phyloP scores from a whole-genome alignment of 92 coral and sea anemone species.

The Bergia puertoricense region DNA sequence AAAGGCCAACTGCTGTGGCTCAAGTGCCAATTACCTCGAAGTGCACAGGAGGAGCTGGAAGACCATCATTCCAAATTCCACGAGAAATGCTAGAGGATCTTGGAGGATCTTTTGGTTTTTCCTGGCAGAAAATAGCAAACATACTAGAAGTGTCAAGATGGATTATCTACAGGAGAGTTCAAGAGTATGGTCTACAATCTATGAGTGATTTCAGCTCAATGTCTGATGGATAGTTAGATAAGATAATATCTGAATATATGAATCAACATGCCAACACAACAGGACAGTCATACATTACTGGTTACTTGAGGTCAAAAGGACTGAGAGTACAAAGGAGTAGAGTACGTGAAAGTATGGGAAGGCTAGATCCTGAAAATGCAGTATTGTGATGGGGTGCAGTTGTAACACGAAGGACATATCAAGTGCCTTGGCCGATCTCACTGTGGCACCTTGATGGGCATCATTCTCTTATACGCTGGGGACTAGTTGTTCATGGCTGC shows the following conservation, averaged over 20 bases:
- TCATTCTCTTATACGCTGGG: slow-evolving; percentile 56
- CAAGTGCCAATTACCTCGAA: not conserved
- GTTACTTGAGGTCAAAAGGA: slow-evolving; percentile 44
- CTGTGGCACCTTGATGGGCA: slow-evolving; percentile 57
- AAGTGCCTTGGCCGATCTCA: slow-evolving; percentile 53
- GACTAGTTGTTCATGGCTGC: slow-evolving; percentile 48
- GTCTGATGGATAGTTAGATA: slow-evolving; percentile 22
- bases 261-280: slow-evolving; percentile 32
- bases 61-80: slow-evolving; percentile 8
- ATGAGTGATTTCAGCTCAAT: not conserved
- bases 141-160: not conserved
- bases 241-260: slow-evolving; percentile 15
- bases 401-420: slow-evolving; percentile 51
- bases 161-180: not conserved
- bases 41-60: not conserved
- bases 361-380: slow-evolving; percentile 46
- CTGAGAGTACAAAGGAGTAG: slow-evolving; percentile 46
- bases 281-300: slow-evolving; percentile 39
- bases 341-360: slow-evolving; percentile 34
- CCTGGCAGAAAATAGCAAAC: not conserved
- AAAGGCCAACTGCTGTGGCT: slow-evolving; percentile 5
- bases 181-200: not conserved
- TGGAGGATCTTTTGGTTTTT: slow-evolving; percentile 10
- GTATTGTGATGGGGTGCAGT: slow-evolving; percentile 47
- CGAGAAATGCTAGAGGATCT: not conserved